Evolutionary conservation across 1,140 invertebrate species (phyloP).

Genomic region (Venustaconcha ellipsiformis): DNA sequence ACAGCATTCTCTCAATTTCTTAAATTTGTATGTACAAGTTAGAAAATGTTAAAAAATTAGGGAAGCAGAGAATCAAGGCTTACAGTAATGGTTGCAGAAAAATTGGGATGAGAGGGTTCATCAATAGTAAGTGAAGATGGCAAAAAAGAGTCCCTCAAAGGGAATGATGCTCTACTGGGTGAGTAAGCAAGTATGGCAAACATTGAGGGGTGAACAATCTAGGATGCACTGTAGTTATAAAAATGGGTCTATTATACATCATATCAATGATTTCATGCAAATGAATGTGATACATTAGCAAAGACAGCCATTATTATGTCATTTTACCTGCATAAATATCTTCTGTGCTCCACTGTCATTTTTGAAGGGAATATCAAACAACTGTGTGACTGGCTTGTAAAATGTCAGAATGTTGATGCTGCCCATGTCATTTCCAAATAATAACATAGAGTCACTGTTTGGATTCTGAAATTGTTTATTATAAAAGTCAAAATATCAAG

Average conservation of each 20-base stretch:
- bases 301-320: not conserved
- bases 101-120: no score
- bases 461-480: conserved; percentile 46
- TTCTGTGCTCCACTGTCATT: conserved; percentile 59
- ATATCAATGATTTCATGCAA: not conserved
- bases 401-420: conserved; percentile 64
- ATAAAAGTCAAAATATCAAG: not conserved
- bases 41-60: no score
- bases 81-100: no score
- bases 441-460: conserved; percentile 55
- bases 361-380: conserved; percentile 65
- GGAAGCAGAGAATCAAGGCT: no score
- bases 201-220: not conserved
- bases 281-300: not conserved
- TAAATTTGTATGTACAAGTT: no score
- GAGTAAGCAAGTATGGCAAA: no score
- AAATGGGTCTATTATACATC: no score
- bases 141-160: no score
- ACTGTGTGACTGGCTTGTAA: conserved; percentile 59
- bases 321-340: conserved; percentile 63
- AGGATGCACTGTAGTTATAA: not conserved
- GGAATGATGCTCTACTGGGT: no score
- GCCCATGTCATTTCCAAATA: conserved; percentile 66
- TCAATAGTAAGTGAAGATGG: no score
- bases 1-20: no score